Evolutionary conservation across 1,140 invertebrate species (phyloP), one percentile per base, ranked within the genome.

Genomic region (Nomia melanderi): DNA sequence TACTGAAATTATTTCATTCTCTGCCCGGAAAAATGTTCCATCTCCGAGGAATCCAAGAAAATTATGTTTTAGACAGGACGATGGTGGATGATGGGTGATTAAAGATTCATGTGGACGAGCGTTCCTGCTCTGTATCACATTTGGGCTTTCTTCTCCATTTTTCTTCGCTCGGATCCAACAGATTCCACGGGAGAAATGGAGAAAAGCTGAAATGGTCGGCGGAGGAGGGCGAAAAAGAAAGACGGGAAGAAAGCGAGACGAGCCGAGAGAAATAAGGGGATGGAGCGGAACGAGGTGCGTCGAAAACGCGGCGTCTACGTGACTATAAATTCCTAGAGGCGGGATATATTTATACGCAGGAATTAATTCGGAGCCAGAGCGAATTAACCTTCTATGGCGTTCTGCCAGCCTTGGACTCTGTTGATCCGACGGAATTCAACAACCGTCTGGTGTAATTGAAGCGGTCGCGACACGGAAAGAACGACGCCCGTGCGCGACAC

Each of bases 301-400:
- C 47, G 73, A 64, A 60, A 82, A 57, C 62, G 39, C 54, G 44
- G 74, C 71, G 78, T 79, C 73, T 27, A 64, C 36, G 78, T 57
- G 47, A n/a, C 66, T 57, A 31, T 31, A 39, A 31, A 54, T 80
- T 78, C 70, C 79, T 81, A 59, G 72, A 75, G 63, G 71, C 64
- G 72, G 64, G 78, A 85, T 78, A 73, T 88, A 88, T 89, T 88
- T 89, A 88, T 88, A 87, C 83, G 82, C 82, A 50, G 79, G 86
- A 87, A 89, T 89, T 89, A 88, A 88, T 89, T 89, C 77, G 82
- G 70, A 79, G 72, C 82, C 82, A 63, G 75, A 81, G 79, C 79
- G 86, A 85, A 88, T 88, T 86, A 87, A 89, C 87, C 86, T 88
- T 86, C 83, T 74, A 84, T 89, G 88, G 88, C 88, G 75, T 78